A percentile compares a stretch with the other conserved stretches of the same genome.
These are phyloP conservation scores for Oscheius sp. DNA, from an alignment of 2,888 invertebrate genomes.

Conservation along the genomic window DNA sequence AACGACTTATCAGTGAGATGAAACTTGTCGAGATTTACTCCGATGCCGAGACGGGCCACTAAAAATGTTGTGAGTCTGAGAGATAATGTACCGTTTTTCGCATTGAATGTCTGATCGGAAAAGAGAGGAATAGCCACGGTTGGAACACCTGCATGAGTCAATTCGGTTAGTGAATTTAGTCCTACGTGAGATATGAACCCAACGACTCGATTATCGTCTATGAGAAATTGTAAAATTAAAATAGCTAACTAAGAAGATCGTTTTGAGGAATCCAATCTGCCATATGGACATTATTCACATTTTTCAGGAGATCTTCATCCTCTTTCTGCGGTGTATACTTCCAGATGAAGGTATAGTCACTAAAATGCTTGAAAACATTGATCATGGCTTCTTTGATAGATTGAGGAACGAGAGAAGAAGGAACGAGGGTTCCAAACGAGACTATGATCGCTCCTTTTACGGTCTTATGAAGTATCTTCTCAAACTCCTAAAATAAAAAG, in stretches of 20 bases:
- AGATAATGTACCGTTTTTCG: slow-evolving; percentile 33
- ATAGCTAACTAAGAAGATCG: slow-evolving; percentile 46
- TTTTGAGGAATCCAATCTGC: slow-evolving; percentile 54
- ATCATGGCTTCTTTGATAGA: slow-evolving; percentile 45
- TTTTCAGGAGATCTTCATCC: slow-evolving; percentile 37
- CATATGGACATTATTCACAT: slow-evolving; percentile 38
- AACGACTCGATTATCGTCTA: slow-evolving; percentile 45
- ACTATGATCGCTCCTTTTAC: slow-evolving; percentile 41
- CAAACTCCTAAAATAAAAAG: neutral
- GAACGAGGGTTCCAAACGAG: slow-evolving; percentile 48
- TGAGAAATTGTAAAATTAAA: neutral
- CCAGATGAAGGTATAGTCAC: slow-evolving; percentile 55
- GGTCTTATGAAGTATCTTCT: neutral
- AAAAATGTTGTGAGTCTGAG: neutral
- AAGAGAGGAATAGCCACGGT: slow-evolving; percentile 47
- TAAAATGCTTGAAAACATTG: slow-evolving; percentile 52
- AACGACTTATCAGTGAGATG: neutral
- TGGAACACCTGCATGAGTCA: slow-evolving; percentile 44
- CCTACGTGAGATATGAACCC: slow-evolving; percentile 51
- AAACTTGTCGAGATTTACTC: neutral
- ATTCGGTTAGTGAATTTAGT: slow-evolving; percentile 48
- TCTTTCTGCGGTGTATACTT: slow-evolving; percentile 41
- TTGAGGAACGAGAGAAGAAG: slow-evolving; percentile 34
- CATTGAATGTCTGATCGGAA: slow-evolving; percentile 50
- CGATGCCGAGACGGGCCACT: slow-evolving; percentile 14